Base-by-base conservation (phyloP, 2,888 invertebrate genomes). In the Papilio protenor region DNA sequence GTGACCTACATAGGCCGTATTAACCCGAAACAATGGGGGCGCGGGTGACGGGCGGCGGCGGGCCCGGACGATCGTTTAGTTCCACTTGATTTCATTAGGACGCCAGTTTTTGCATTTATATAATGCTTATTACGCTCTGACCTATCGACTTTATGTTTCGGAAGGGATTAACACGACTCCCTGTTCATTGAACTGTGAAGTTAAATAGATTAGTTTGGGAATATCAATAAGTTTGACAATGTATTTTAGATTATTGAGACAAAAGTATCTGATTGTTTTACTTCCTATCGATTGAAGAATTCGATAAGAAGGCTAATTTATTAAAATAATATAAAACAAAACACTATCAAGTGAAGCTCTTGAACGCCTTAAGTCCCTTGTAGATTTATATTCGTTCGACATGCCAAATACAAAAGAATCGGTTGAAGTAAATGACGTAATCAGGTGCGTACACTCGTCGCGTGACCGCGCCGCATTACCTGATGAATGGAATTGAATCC, bases 401-500 rank as follows among this genome's bases (percentile, higher is more conserved):
- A 77, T 77, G 64, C 66, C 61, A 66, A 76, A 27, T 18, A 27
- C 57, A 57, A 49, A 59, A 61, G 66, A 73, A 49, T 76, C 73
- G 21, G 52, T 71, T 49, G 64, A 64, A 74, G 52, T 40, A 40
- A 75, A 66, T 75, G 77, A 75, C 75, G 77, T 75, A 76, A 78
- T 76, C 75, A 77, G 57, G 73, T 73, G 74, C 40, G 73, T 69
- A 64, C 52, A 45, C 6, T 18, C n/a, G 64, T 92, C 89, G 92
- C 93, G 92, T 92, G 92, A 91, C 90, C 87, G 84, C 82, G 76
- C 80, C 89, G 87, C 91, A 92, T 92, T 91, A 93, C 88, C 85
- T 89, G 87, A 90, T 89, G 91, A 91, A 90, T 92, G 91, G 90
- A 91, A 92, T 92, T 92, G 90, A 91, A 91, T 92, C 87, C 89